Base-by-base conservation (phyloP, 53 echinoderm and acorn worm genomes). In the Luidia sarsii region DNA sequence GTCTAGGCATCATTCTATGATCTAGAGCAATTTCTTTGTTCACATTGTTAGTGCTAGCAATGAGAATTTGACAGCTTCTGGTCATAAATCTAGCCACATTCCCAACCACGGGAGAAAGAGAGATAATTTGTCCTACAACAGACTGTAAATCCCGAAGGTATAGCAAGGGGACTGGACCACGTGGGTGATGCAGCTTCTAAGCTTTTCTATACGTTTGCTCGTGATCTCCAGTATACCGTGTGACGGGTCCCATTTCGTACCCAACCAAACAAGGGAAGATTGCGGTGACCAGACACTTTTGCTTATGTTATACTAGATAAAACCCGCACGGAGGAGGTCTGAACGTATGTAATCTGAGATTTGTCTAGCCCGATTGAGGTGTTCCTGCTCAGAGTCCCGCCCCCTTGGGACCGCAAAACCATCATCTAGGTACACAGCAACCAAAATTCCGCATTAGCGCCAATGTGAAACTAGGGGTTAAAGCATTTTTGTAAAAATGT, bases 361-460 rank as follows among this genome's bases (percentile, higher is more conserved):
- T 66, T 27, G 24, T 45, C 5, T 45, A 23, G 24, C 46, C 45
- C 1, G 43, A 28, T 27, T 11, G 37, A 45, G 3, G 15, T 63
- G 22, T 19, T 66, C 0, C n/a, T 66, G 7, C 4, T 14, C 5
- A 4, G 39, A 20, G 0, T 1, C 24, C 2, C 22, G 20, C 2
- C 0, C 28, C 7, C 25, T 45, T 2, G 67, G 67, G 4, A 67
- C 43, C 1, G 37, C 67, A 67, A 41, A 2, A 15, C 43, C 23
- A 2, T 48, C 67, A 41, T 67, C 67, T 67, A 67, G 27, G 36
- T 67, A 45, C 25, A 67, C 4, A 15, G 67, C 67, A 6, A 67
- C 46, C 1, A 1, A 15, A 39, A 67, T 67, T 25, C 67, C 45
- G 20, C 27, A 22, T 4, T 43, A 16, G 24, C 67, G 23, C 67